Percentiles rank a stretch among this genome's conserved stretches.
phyloP scores from a whole-genome alignment of 2,113 vertebrate genomes.

The Tychaedon coryphoeus region DNA sequence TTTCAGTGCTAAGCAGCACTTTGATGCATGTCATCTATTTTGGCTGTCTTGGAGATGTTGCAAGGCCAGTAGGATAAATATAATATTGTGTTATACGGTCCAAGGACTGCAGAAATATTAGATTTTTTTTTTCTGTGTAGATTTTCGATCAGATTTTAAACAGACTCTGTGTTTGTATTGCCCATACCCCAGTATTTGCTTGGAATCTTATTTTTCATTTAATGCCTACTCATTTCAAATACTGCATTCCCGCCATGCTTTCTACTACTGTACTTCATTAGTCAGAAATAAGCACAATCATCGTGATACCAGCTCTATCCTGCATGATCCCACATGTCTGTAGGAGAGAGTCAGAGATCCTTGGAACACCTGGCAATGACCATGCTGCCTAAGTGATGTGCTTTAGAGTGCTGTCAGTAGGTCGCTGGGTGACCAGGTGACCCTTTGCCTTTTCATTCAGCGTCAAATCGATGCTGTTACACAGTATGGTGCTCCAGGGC shows the following conservation, averaged over 20 bases:
- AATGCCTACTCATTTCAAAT: background rate
- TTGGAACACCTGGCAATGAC: background rate
- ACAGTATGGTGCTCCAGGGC: background rate
- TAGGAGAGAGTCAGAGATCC: background rate
- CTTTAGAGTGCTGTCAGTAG: background rate
- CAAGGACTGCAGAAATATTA: background rate
- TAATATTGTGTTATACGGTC: background rate
- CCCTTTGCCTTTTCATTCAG: background rate
- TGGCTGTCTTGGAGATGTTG: background rate
- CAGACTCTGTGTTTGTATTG: background rate
- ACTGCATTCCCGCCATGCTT: background rate
- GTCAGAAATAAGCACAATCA: background rate
- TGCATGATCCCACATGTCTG: background rate
- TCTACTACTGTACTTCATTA: background rate
- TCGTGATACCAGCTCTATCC: accelerated
- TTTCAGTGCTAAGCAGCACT: background rate
- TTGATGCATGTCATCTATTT: background rate
- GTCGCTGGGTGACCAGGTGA: background rate
- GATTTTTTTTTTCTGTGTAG: background rate
- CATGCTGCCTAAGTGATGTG: accelerated
- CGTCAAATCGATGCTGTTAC: background rate
- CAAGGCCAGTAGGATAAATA: background rate
- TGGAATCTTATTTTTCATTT: background rate
- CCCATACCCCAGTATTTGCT: background rate
- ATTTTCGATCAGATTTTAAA: background rate